Evolutionary conservation across 2,888 invertebrate species (phyloP), one percentile per base, ranked within the genome.

Genomic region (Calameuta filiformis): DNA sequence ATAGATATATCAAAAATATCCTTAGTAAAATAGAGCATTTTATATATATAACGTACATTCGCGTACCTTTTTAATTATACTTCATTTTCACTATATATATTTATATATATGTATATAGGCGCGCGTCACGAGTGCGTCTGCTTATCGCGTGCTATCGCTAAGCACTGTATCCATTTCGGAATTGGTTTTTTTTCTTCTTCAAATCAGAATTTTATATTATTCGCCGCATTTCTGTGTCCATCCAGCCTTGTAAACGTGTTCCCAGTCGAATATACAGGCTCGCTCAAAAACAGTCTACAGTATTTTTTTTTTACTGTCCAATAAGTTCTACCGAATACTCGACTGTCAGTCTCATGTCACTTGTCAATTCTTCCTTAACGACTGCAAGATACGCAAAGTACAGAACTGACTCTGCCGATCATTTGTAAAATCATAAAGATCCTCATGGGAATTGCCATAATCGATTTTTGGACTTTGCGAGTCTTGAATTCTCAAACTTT

Each of bases 1-100:
- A 90, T 88, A 90, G 87, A 89, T 89, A 91, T 91, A 91, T 91
- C 91, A 91, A 91, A 91, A 91, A 91, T 91, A 91, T 91, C 88
- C 90, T 91, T 90, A 91, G 83, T 91, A 91, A 91, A 91, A 91
- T 91, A 91, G 89, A 91, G 87, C 86, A 89, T 89, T 87, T 86
- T 86, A 85, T 85, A 86, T 84, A 86, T 87, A 87, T 88, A 89
- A 85, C 86, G 87, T 90, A 89, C 88, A 83, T 80, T 84, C 87
- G 82, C 87, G 88, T 90, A 89, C 87, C 79, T 85, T 85, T 85
- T 35, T 83, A 34, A 85, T 88, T 83, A 86, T 88, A 87, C 81
- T 85, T 85, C 81, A 86, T 85, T 85, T 80, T 80, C 80, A 84
- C 85, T 83, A 75, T 84, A 83, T 80, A 80, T 76, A 81, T 76